phyloP scores from a whole-genome alignment of 2,113 vertebrate genomes.

The Xenopus tropicalis region DNA sequence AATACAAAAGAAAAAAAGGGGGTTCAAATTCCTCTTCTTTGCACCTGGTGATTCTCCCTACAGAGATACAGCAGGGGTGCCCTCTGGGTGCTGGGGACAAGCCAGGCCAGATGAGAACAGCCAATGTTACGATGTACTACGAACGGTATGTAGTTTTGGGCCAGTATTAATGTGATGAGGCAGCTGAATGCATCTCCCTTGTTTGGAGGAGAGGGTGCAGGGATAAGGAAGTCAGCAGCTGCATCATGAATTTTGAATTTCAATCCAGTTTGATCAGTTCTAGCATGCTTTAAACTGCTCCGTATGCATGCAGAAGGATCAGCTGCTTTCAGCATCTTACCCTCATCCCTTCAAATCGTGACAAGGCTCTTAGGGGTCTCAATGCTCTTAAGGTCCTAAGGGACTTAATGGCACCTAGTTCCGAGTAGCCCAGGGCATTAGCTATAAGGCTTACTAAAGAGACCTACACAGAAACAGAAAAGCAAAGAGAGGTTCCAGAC shows the following conservation, averaged over 20 bases:
- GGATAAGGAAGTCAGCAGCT: constrained; percentile 74
- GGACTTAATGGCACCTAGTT: constrained; percentile 99
- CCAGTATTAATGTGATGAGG: constrained; percentile 83
- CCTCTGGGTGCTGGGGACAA: constrained; percentile 81
- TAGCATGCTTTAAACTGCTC: constrained; percentile 96
- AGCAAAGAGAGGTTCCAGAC: constrained; percentile 93
- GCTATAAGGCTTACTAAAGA: constrained; percentile 99
- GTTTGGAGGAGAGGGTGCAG: constrained; percentile 58
- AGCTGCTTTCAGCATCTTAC: constrained; percentile 98
- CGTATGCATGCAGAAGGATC: constrained; percentile 98
- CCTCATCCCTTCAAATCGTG: constrained; percentile 99
- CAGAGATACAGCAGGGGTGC: constrained; percentile 72
- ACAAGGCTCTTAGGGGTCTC: constrained; percentile 99
- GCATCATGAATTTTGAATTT: constrained; percentile 83
- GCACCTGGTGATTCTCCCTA: constrained; percentile 97
- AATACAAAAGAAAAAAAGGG: constrained; percentile 16
- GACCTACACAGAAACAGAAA: constrained; percentile 94
- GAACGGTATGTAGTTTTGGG: constrained; percentile 69
- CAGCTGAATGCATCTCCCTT: constrained; percentile 77
- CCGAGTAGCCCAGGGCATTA: constrained; percentile 99
- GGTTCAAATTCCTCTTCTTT: constrained; percentile 80
- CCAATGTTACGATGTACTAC: constrained; percentile 79
- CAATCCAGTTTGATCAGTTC: constrained; percentile 82
- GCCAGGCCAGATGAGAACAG: constrained; percentile 85
- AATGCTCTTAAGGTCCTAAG: constrained; percentile 99